phyloP scores from a whole-genome alignment of 2,113 vertebrate species.

The Illadopsis cleaveri region DNA sequence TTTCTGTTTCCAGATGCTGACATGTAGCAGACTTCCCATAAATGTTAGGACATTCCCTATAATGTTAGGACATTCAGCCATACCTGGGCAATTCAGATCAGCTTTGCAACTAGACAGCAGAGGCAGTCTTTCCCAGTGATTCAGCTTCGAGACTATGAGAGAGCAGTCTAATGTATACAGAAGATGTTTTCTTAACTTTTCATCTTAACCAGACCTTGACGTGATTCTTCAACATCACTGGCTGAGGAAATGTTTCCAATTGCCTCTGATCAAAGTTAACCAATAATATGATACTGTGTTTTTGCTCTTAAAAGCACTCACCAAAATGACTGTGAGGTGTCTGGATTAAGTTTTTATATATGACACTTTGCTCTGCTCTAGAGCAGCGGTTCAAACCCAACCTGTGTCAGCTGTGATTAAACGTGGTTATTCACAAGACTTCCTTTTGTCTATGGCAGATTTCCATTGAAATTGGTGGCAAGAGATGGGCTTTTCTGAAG shows the following conservation, averaged over 20 bases:
- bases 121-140: constrained; percentile 49
- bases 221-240: neutral
- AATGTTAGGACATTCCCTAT: neutral
- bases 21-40: constrained; percentile 22
- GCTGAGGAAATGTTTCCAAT: constrained; percentile 51
- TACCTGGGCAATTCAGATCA: constrained; percentile 22
- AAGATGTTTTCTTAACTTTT: constrained; percentile 60
- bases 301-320: constrained; percentile 12
- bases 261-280: constrained; percentile 33
- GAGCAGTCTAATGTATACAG: constrained; percentile 33
- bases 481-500: constrained; percentile 6
- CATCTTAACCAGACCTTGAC: constrained; percentile 53
- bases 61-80: neutral
- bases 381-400: neutral
- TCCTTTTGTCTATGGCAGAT: neutral
- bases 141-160: constrained; percentile 54
- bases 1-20: constrained; percentile 13
- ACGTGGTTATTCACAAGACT: neutral
- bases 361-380: neutral
- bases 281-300: neutral
- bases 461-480: neutral
- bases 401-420: constrained; percentile 35
- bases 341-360: neutral
- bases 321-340: constrained; percentile 12
- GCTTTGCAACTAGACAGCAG: constrained; percentile 36